Conservation (phyloP, 2,797 vertebrate species). For the Aeoliscus strigatus region DNA sequence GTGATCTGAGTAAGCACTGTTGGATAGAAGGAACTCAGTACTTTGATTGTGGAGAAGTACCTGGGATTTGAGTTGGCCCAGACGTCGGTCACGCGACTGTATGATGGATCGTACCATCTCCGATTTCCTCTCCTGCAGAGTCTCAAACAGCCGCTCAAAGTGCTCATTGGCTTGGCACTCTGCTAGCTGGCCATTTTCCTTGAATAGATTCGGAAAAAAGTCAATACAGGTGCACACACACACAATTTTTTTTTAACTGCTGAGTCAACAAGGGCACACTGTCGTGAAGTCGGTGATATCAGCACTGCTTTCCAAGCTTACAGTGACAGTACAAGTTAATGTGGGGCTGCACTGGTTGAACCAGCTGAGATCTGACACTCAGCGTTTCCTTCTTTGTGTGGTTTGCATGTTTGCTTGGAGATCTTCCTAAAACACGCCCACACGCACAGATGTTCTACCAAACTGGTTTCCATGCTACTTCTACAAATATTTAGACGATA, state of each 20-base stretch:
- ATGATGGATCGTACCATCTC: constrained; percentile 87
- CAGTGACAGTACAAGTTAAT: too few relatives aligned
- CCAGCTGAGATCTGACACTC: too few relatives aligned
- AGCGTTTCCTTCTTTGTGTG: constrained; percentile 33
- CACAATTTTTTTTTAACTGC: too few relatives aligned
- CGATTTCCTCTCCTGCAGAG: constrained; percentile 85
- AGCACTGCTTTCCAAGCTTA: too few relatives aligned
- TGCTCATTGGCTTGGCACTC: constrained; percentile 81
- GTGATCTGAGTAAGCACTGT: neutral
- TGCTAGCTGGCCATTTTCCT: constrained; percentile 85
- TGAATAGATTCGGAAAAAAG: neutral
- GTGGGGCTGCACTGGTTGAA: too few relatives aligned
- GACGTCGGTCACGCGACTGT: constrained; percentile 77
- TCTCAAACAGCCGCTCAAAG: constrained; percentile 86
- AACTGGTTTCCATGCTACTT: constrained; percentile 20
- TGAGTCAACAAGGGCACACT: too few relatives aligned
- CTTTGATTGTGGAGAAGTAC: constrained; percentile 62
- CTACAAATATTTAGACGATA: too few relatives aligned
- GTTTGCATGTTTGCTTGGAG: constrained; percentile 37
- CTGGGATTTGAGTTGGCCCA: constrained; percentile 83
- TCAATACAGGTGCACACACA: too few relatives aligned
- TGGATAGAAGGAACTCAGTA: neutral
- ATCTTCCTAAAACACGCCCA: constrained; percentile 18
- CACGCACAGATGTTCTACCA: too few relatives aligned
- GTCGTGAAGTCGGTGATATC: too few relatives aligned